These are phyloP conservation scores for Heliothis virescens DNA, from an alignment of 1,140 invertebrate genomes.

Conservation along the genomic window DNA sequence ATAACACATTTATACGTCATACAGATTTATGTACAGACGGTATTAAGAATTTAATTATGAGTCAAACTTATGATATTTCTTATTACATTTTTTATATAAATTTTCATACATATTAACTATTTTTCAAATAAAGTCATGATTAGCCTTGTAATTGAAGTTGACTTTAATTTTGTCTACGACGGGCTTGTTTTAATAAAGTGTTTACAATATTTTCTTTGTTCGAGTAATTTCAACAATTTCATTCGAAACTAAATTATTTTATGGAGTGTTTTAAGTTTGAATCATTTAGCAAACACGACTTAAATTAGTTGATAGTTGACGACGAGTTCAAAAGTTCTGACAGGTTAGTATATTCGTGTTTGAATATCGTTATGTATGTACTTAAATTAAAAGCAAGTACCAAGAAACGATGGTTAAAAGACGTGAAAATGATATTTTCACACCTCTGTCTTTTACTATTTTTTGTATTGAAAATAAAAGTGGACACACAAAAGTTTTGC, in stretches of 20 bases:
- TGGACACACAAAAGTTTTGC: too few relatives aligned
- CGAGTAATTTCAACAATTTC: conserved; percentile 18
- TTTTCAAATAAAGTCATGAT: conserved; percentile 10
- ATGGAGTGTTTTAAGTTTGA: conserved; percentile 16
- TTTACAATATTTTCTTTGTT: conserved; percentile 34
- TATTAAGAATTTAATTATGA: conserved; percentile 65
- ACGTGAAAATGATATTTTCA: too few relatives aligned
- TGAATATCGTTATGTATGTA: conserved; percentile 6
- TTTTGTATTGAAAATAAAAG: too few relatives aligned
- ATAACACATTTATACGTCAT: conserved; percentile 68
- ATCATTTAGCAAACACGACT: conserved; percentile 24
- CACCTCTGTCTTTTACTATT: too few relatives aligned
- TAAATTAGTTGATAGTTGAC: conserved; percentile 28
- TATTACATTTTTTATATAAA: conserved; percentile 45
- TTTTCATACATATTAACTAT: background rate
- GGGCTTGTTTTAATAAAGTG: conserved; percentile 19
- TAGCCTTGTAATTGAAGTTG: conserved; percentile 28
- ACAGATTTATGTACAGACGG: conserved; percentile 64
- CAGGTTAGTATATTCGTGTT: conserved; percentile 17
- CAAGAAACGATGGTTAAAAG: too few relatives aligned
- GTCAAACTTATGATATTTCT: conserved; percentile 49
- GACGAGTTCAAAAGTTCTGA: conserved; percentile 14
- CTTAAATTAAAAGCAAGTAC: background rate
- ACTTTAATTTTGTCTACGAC: conserved; percentile 40
- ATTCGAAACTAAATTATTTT: conserved; percentile 18